phyloP scores from a whole-genome alignment of 1,140 invertebrate species.

The Lepidurus couesii region DNA sequence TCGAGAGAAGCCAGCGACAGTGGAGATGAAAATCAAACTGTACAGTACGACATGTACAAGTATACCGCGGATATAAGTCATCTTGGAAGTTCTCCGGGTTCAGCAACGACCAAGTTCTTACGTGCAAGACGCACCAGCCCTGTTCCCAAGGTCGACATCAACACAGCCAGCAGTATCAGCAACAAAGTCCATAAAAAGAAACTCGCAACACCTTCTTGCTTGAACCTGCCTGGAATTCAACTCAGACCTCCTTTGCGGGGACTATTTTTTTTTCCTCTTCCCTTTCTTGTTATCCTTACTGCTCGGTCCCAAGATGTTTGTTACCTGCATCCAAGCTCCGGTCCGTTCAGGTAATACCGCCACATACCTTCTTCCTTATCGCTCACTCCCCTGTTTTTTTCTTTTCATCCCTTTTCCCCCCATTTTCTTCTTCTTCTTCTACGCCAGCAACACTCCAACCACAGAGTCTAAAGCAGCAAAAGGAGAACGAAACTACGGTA shows the following conservation, averaged over 20 bases:
- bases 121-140: background rate
- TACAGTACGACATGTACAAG: too few species aligned
- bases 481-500: background rate
- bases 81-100: background rate
- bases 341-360: background rate
- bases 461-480: background rate
- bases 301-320: constrained; percentile 1
- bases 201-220: constrained; percentile 1
- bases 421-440: background rate
- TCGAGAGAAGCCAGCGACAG: too few species aligned
- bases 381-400: background rate
- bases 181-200: background rate
- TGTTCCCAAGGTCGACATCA: constrained; percentile 14
- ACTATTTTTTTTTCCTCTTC: background rate
- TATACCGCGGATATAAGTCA: background rate
- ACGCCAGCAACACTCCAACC: background rate
- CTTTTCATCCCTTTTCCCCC: background rate
- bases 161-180: background rate
- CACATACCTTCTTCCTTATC: constrained; percentile 4
- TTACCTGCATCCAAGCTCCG: constrained; percentile 1
- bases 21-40: too few species aligned
- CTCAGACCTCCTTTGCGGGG: background rate
- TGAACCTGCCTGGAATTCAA: constrained; percentile 1
- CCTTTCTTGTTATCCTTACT: background rate
- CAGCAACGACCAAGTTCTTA: background rate